Evolutionary conservation across 1,140 invertebrate species (phyloP).

Genomic region (Parasteatoda tepidariorum): DNA sequence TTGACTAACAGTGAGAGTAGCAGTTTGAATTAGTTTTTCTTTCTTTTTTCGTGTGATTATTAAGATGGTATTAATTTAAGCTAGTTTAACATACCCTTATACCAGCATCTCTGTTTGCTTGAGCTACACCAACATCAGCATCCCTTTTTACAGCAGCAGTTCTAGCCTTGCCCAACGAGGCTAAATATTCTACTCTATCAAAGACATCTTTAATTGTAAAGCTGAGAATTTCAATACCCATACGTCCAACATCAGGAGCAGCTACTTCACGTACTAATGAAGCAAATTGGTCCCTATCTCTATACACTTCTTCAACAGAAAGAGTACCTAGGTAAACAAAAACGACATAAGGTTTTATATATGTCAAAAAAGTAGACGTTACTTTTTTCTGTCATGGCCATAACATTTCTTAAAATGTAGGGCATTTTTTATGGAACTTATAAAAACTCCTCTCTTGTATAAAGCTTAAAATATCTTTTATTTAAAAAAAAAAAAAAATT

Average conservation of each 20-base stretch:
- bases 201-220: slow-evolving; percentile 99
- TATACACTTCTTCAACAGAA: slow-evolving; percentile 97
- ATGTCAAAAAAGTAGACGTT: slow-evolving; percentile 95
- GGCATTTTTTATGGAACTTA: too few species aligned
- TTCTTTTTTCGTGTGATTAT: too few species aligned
- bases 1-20: too few species aligned
- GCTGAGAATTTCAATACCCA: slow-evolving; percentile 97
- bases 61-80: too few species aligned
- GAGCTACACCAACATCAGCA: slow-evolving; percentile 95
- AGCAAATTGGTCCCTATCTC: slow-evolving; percentile 97
- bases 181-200: slow-evolving; percentile 95
- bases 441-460: too few species aligned
- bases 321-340: slow-evolving; percentile 86
- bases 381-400: too few species aligned
- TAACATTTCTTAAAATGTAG: too few species aligned
- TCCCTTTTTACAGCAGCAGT: slow-evolving; percentile 96
- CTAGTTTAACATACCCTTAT: slow-evolving; percentile 71
- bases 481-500: too few species aligned
- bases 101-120: slow-evolving; percentile 87
- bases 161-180: slow-evolving; percentile 93
- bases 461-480: too few species aligned
- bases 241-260: slow-evolving; percentile 95
- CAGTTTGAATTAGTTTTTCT: too few species aligned
- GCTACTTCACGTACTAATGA: slow-evolving; percentile 95
- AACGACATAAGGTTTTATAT: slow-evolving; percentile 74